Base-by-base conservation (phyloP, 1,140 invertebrate species). In the Philopotamus ludificatus region DNA sequence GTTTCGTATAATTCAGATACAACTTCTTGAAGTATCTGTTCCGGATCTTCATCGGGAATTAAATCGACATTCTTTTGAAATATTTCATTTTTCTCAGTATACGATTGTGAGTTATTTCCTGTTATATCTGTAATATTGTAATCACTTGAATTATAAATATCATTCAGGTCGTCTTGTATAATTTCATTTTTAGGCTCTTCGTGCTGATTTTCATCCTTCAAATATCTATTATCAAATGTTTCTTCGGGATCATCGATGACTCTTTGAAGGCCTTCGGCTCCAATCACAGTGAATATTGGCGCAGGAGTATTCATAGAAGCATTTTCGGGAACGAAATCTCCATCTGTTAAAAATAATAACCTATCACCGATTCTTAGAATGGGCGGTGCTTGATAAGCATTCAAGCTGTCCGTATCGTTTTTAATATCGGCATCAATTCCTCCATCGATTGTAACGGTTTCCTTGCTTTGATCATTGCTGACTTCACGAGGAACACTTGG, bases 401-500 rank as follows among this genome's bases (percentile, higher is more conserved):
- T 59, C 15, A 41, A 12, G 47, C 47, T 55, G 15, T 55, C 41
- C 12, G 23, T 45, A 18, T 47, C 34, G 55, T 62, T 59, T 55
- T 67, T 57, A 21, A 44, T 20, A 42, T 66, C 51, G 22, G 22
- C 18, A 25, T 66, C 58, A 10, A 55, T 23, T 1, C 22, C 12
- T 57, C 76, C 74, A 18, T 76, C 74, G n/a, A 64, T 59, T 65
- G 75, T 73, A 23, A 73, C 77, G 9, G 73, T 64, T 57, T 66
- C 75, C 69, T 75, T 75, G n/a, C 74, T 72, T 3, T 76, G 75
- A 39, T 72, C 72, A 60, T 74, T 75, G 7, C 76, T 72, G 16
- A 73, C 75, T 66, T 80, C 76, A 68, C 81, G 72, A 9, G 75
- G 72, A 28, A 78, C 78, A 9, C 77, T 74, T 18, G 78, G 77